Conservation (phyloP, 1,140 invertebrate genomes). For the Danaus plexippus region DNA sequence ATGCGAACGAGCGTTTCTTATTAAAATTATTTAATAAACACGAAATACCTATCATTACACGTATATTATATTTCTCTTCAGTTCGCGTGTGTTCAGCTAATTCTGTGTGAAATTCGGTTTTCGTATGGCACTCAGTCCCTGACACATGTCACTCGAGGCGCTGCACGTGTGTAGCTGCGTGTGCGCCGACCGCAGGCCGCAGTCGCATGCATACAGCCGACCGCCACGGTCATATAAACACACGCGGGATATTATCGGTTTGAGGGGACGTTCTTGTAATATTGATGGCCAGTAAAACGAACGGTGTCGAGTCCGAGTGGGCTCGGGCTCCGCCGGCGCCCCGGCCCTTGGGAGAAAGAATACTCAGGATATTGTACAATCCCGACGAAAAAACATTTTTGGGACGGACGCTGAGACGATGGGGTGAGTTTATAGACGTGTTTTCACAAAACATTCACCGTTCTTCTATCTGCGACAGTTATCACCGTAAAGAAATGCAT, state of each 20-base stretch:
- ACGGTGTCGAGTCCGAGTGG: slow-evolving; percentile 48
- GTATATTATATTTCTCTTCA: too few relatives aligned
- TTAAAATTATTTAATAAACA: too few relatives aligned
- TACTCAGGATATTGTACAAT: slow-evolving; percentile 78
- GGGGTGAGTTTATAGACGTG: slow-evolving; percentile 75
- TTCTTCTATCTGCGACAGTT: too few relatives aligned
- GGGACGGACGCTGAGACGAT: slow-evolving; percentile 80
- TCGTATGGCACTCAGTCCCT: slow-evolving; percentile 10
- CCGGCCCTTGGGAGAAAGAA: slow-evolving; percentile 72
- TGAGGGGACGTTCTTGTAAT: slow-evolving; percentile 3
- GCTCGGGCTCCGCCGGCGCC: slow-evolving; percentile 44
- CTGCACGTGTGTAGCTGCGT: slow-evolving; percentile 20
- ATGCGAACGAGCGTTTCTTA: too few relatives aligned
- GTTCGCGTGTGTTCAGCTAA: too few relatives aligned
- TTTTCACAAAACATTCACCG: too few relatives aligned
- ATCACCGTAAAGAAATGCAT: too few relatives aligned
- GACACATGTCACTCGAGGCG: slow-evolving; percentile 23
- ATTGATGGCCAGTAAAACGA: slow-evolving; percentile 43
- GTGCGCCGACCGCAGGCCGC: slow-evolving; percentile 14
- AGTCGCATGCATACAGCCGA: slow-evolving; percentile 22
- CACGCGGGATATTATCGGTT: slow-evolving; percentile 6
- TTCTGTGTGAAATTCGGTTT: slow-evolving; percentile 2
- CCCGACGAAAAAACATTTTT: slow-evolving; percentile 76
- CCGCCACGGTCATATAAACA: slow-evolving; percentile 13
- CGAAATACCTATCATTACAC: too few relatives aligned